Evolutionary conservation across 2,888 invertebrate species (phyloP), one percentile per base, ranked within the genome.

Genomic region (Oeneis ivallda): DNA sequence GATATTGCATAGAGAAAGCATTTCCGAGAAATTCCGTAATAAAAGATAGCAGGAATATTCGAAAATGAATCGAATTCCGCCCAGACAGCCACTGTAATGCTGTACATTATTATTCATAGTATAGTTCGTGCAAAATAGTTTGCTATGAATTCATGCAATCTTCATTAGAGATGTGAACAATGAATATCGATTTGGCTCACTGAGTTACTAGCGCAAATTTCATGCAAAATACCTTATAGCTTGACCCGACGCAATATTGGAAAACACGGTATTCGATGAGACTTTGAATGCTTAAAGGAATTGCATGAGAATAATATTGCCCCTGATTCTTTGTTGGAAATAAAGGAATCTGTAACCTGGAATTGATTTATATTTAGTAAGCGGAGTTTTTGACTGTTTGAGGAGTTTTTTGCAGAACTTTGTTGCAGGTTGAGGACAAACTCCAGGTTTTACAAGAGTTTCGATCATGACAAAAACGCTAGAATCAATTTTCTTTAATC

Each of bases 21-120:
- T 34, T 26, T 34, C 58, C 58, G 45, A 47, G 34, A 47, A 58
- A 58, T 58, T 58, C 58, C 34, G 15, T 45, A 47, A 58, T 45
- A 58, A 47, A 58, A 58, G 13, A 56, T 19, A 10, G 41, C 17
- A 17, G 54, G 54, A 54, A 54, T 41, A 56, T 56, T 41, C 41
- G 34, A 34, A 45, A 17, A 58, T 47, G 45, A 47, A 47, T 47
- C 10, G 45, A 47, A 47, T 58, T 45, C 58, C 58, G 41, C 19
- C 11, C 37, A 15, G 15, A 37, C 53, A 34, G n/a, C 15, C 53
- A 10, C 6, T 19, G 13, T 19, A 39, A 6, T 39, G 39, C 17
- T 15, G 37, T 54, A 37, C 17, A 17, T 39, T 13, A 37, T 39
- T 54, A 37, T 39, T 54, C 39, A 17, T 54, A 53, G 15, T 54